Percentiles rank a stretch among this genome's conserved stretches.
Evolutionary conservation across 2,888 invertebrate genomes (phyloP).

Genomic region (Didymodactylos carnosus): DNA sequence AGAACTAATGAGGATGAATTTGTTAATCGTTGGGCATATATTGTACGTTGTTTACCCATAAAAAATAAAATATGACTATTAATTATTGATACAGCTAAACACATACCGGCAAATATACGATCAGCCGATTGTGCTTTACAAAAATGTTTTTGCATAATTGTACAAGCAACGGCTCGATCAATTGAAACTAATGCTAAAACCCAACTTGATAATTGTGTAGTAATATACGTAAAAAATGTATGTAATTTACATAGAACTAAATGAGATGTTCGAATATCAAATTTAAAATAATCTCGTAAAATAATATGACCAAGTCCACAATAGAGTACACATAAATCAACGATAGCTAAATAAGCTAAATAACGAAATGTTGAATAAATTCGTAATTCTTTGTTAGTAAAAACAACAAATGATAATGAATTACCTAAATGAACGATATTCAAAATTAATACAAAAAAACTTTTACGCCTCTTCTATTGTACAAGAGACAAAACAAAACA

Average conservation of each 20-base stretch:
- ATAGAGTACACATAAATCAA: constrained; percentile 3
- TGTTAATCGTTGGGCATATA: too few relatives aligned
- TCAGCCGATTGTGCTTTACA: constrained; percentile 5
- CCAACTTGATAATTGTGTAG: constrained; percentile 10
- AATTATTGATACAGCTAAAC: not conserved
- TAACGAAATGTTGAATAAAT: constrained; percentile 13
- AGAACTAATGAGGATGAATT: too few relatives aligned
- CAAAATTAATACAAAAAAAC: not conserved
- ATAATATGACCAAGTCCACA: constrained; percentile 11
- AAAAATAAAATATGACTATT: constrained; percentile 9
- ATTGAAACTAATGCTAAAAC: constrained; percentile 10
- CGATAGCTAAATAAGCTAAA: constrained; percentile 10
- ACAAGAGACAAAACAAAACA: too few relatives aligned
- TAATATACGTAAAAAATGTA: constrained; percentile 10
- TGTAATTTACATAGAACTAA: constrained; percentile 3
- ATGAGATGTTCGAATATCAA: not conserved
- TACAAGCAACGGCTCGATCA: constrained; percentile 11
- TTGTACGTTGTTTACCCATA: not conserved
- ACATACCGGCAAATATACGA: not conserved
- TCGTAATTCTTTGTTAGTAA: constrained; percentile 3
- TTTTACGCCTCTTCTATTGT: too few relatives aligned
- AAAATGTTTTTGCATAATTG: constrained; percentile 3
- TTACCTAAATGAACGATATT: constrained; percentile 5
- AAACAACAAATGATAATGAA: constrained; percentile 6
- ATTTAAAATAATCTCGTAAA: constrained; percentile 2